Evolutionary conservation across 1,140 invertebrate genomes (phyloP), one percentile per base, ranked within the genome.

Genomic region (Rhagoletis pomonella): DNA sequence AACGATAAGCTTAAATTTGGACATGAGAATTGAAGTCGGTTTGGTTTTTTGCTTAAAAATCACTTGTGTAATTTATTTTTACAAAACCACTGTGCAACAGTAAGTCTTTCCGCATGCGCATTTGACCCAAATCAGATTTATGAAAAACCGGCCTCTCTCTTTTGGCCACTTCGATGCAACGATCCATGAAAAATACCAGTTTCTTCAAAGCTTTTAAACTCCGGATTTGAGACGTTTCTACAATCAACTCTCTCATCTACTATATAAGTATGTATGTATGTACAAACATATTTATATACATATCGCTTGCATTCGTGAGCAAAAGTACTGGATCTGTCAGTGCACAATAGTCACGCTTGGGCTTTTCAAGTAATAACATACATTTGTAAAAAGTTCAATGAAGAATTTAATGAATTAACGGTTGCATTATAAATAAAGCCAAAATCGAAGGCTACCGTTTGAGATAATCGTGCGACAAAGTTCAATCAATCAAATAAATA

Each of bases 141-240:
- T 67, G 29, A 81, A 81, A 29, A 29, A 29, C 7, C 17, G 17
- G 17, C 10, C 44, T 55, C 17, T 50, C 73, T 50, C 73, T 55
- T 81, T 67, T 39, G 29, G 73, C 14, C 47, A 5, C 65, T 4
- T 47, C 69, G 12, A 17, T 81, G 73, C 73, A 81, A 4, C 14
- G 73, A 55, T 81, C 69, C 47, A 81, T 81, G 73, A 81, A 55
- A 81, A 62, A 62, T 42, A 81, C 73, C 73, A 55, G 47, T 81
- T 81, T 81, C 47, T 81, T 17, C 60, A 62, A 19, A 29, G n/a
- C 55, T 81, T 81, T 14, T 62, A 17, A 4, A 17, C 4, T 62
- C 50, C 50, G 67, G 44, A 44, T 73, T 73, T 44, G 42, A 47
- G 67, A 17, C 7, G 4, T 4, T 73, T 47, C 44, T 42, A 17